Conservation (phyloP, 2,888 invertebrate species). For the Drosophila meridiana region DNA sequence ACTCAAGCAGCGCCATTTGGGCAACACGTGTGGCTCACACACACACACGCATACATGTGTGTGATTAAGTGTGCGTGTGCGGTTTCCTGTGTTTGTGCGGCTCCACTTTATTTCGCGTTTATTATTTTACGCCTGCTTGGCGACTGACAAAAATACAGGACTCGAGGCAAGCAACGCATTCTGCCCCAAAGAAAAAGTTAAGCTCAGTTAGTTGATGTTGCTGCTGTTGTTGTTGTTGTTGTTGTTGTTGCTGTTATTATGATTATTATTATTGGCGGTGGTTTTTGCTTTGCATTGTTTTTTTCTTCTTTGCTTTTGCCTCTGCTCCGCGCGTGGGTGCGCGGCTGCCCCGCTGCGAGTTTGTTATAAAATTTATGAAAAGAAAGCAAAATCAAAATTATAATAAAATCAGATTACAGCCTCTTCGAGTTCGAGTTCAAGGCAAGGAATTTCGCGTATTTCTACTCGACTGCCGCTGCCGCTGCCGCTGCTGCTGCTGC, state of each 20-base stretch:
- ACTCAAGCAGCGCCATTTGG: conserved; percentile 54
- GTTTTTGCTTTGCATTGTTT: conserved; percentile 59
- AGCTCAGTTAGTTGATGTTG: conserved; percentile 31
- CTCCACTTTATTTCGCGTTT: conserved; percentile 81
- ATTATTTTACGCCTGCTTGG: conserved; percentile 82
- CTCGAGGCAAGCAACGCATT: conserved; percentile 25
- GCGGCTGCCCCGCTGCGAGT: conserved; percentile 40
- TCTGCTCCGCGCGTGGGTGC: background rate
- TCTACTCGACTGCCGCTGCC: conserved; percentile 22
- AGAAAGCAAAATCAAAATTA: conserved; percentile 82
- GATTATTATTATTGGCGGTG: conserved; percentile 80
- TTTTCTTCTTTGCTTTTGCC: conserved; percentile 21
- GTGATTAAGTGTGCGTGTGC: conserved; percentile 21
- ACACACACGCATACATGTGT: conserved; percentile 16
- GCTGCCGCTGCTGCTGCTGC: conserved; percentile 27
- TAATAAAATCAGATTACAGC: conserved; percentile 81
- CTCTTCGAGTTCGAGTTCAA: conserved; percentile 55
- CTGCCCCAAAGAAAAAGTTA: conserved; percentile 33
- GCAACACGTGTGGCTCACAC: conserved; percentile 56
- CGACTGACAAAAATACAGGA: conserved; percentile 72
- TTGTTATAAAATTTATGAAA: conserved; percentile 82
- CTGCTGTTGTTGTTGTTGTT: conserved; percentile 31
- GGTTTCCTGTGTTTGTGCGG: conserved; percentile 65
- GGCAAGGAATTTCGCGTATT: conserved; percentile 34
- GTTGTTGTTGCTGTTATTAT: conserved; percentile 53